Percentiles rank a stretch among this genome's conserved stretches.
phyloP scores from a whole-genome alignment of 2,797 vertebrate species.

The Melanogrammus aeglefinus region DNA sequence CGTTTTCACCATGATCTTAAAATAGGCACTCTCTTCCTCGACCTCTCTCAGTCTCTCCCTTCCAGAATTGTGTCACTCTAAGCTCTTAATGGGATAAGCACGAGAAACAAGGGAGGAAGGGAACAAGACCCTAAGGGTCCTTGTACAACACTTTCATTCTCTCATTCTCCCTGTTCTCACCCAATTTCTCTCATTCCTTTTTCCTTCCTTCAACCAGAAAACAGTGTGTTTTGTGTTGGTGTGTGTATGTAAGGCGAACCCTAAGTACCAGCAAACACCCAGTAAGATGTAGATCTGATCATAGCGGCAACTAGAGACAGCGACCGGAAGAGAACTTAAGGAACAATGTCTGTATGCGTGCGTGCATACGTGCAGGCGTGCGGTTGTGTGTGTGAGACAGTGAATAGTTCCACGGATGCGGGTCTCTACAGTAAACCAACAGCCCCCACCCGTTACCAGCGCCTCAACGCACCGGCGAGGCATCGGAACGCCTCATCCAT shows the following conservation, averaged over 20 bases:
- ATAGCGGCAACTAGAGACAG: no score
- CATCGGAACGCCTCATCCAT: neutral
- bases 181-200: neutral
- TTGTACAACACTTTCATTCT: neutral
- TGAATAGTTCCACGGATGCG: no score
- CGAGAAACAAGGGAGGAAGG: neutral
- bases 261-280: no score
- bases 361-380: neutral
- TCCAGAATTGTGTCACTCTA: neutral
- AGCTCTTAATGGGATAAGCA: conserved; percentile 2
- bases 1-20: neutral
- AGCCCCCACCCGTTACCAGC: no score
- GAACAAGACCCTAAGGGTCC: neutral
- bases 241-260: no score
- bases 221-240: no score
- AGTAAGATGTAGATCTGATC: no score
- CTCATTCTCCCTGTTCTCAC: neutral
- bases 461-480: neutral
- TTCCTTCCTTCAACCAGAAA: no score
- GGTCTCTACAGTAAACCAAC: neutral
- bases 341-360: no score
- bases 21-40: neutral
- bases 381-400: neutral
- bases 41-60: neutral
- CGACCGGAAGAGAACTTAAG: no score